Evolutionary conservation across 2,797 vertebrate genomes (phyloP), one percentile per base, ranked within the genome.

Genomic region (Poecilia picta): DNA sequence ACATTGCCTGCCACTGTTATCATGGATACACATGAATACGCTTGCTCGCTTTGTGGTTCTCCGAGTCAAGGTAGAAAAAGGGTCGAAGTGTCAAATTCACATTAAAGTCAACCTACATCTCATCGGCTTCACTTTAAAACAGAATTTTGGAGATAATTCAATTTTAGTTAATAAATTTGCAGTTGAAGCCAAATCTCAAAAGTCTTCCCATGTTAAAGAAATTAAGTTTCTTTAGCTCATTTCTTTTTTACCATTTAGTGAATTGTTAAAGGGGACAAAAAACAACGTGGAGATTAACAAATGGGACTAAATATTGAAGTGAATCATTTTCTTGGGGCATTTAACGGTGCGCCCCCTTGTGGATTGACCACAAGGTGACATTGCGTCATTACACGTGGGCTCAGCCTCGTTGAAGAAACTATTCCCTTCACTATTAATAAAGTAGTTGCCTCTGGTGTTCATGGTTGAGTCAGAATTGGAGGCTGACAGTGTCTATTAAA

Each of bases 311-410:
- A 33, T 62, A 47, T 31, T 45, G 4, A 71, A 16, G 71, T 12
- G 18, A 64, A 13, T 53, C 53, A 45, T 85, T 68, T 85, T 55
- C 80, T 75, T 75, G 3, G 33, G 46, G 79, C 66, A 51, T 74
- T 80, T 72, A 46, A 51, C 28, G 59, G 85, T 36, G 90, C 92
- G 93, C 93, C 94, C 92, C 90, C 93, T 94, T 85, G 93, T 92
- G 93, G 93, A 87, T 36, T 81, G 31, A 33, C 62, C 12, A 72
- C 25, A 7, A 1, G 12, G n/a, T 59, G 49, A 51, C 49, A 23
- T 25, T 51, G 39, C 41, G 68, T 45, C 8, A 77, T 86, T 78
- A 73, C 15, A 28, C 13, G 11, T 20, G 8, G 31, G 6, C 41
- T 15, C 39, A 46, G 66, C 31, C 18, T 43, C 5, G 39, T 45